A percentile compares a stretch with the other conserved stretches of the same genome.
Evolutionary conservation across 2,797 vertebrate species (phyloP).

Genomic region (Synanceia verrucosa): DNA sequence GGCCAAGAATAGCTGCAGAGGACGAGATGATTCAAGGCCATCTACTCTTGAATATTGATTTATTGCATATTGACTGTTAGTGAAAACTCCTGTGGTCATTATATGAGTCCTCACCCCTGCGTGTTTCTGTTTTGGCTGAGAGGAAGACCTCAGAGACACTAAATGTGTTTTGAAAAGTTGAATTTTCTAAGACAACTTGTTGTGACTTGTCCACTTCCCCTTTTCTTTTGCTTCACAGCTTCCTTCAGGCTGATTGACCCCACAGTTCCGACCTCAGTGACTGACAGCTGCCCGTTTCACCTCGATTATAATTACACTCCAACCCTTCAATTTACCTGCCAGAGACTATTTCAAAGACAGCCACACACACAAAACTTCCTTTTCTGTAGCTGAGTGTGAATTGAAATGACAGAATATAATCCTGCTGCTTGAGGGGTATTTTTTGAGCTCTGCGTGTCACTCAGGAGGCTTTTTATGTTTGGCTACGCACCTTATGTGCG

Average conservation of each 20-base stretch:
- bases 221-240: constrained; percentile 4
- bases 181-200: constrained; percentile 21
- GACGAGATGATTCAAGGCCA: neutral
- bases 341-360: constrained; percentile 70
- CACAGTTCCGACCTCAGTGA: constrained; percentile 40
- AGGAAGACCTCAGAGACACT: neutral
- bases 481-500: constrained; percentile 21
- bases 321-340: constrained; percentile 63
- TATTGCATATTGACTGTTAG: no score
- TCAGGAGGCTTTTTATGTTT: constrained; percentile 37
- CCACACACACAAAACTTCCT: constrained; percentile 52
- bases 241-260: constrained; percentile 31
- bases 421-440: constrained; percentile 36
- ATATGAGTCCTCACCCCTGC: neutral
- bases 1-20: neutral
- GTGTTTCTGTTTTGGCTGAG: neutral
- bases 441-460: constrained; percentile 41
- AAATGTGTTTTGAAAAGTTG: constrained; percentile 9
- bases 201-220: constrained; percentile 27
- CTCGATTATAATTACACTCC: constrained; percentile 67
- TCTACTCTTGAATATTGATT: no score
- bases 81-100: no score
- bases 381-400: constrained; percentile 51
- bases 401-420: constrained; percentile 51
- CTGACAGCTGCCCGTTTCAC: constrained; percentile 68